A percentile compares a stretch with the other conserved stretches of the same genome.
Conservation (phyloP, 2,888 invertebrate species). For the Mythimna impura region DNA sequence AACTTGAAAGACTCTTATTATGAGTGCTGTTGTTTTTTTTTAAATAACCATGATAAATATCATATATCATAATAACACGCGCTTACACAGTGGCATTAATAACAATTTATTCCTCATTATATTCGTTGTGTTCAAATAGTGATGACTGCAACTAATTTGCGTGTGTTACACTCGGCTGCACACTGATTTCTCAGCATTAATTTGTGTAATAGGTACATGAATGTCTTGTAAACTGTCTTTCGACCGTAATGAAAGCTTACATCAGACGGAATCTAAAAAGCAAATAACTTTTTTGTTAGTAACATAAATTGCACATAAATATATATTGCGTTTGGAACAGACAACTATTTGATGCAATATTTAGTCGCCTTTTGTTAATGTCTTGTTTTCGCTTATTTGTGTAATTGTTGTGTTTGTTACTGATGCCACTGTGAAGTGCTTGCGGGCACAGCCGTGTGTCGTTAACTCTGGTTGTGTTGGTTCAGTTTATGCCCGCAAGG, state of each 20-base stretch:
- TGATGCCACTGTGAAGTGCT: conserved; percentile 80
- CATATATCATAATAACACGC: conserved; percentile 84
- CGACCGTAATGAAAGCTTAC: conserved; percentile 45
- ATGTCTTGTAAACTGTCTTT: conserved; percentile 54
- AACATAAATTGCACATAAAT: conserved; percentile 18
- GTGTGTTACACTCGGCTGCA: conserved; percentile 75
- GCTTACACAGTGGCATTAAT: conserved; percentile 86
- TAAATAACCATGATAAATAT: conserved; percentile 78
- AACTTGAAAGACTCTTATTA: conserved; percentile 3
- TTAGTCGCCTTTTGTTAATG: conserved; percentile 25
- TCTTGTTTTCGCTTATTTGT: conserved; percentile 44
- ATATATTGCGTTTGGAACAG: conserved; percentile 22
- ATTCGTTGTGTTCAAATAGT: conserved; percentile 58
- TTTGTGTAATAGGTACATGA: conserved; percentile 58
- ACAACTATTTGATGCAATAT: conserved; percentile 29
- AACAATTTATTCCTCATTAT: conserved; percentile 78
- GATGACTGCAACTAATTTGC: conserved; percentile 70
- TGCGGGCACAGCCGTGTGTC: conserved; percentile 79
- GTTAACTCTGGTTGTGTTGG: conserved; percentile 91
- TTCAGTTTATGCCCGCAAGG: conserved; percentile 96
- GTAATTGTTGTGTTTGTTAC: conserved; percentile 65
- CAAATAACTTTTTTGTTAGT: conserved; percentile 40
- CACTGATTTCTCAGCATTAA: conserved; percentile 68
- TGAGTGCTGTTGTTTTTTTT: conserved; percentile 60
- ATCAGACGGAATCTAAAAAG: conserved; percentile 34